Evolutionary conservation across 2,113 vertebrate species (phyloP).

Genomic region (Nesogale talazaci): DNA sequence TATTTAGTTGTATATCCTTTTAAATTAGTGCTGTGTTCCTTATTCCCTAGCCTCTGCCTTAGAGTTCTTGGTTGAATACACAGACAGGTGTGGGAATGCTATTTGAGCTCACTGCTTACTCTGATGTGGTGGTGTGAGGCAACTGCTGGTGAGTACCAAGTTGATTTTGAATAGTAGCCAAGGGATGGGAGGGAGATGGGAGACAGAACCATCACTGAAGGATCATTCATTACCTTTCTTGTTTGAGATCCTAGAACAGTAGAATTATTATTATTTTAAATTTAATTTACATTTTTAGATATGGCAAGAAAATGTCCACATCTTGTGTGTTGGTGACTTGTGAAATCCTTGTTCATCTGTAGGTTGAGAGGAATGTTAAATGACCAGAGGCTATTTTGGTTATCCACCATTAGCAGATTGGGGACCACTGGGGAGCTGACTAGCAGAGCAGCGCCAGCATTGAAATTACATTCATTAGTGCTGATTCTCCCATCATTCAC

Average conservation of each 20-base stretch:
- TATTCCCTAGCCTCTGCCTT: not conserved
- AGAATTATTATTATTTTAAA: constrained; percentile 6
- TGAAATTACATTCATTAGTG: constrained; percentile 65
- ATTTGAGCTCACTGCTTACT: not conserved
- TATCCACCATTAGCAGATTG: constrained; percentile 47
- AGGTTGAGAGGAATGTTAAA: constrained; percentile 40
- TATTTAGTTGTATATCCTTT: constrained; percentile 36
- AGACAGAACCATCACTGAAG: not conserved
- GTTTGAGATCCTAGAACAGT: constrained; percentile 9
- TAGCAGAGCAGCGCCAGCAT: constrained; percentile 23
- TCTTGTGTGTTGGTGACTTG: constrained; percentile 29
- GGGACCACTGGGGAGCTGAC: constrained; percentile 14
- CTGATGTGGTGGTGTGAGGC: constrained; percentile 28
- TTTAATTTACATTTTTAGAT: not conserved
- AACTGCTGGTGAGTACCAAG: constrained; percentile 25
- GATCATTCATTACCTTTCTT: constrained; percentile 37
- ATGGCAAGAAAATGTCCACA: not conserved
- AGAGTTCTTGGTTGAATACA: constrained; percentile 20
- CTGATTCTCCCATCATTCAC: constrained; percentile 43
- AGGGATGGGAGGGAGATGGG: not conserved
- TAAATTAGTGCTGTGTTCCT: constrained; percentile 47
- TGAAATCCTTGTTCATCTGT: constrained; percentile 35
- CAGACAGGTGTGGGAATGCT: not conserved
- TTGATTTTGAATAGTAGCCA: constrained; percentile 27
- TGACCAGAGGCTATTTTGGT: constrained; percentile 15